Evolutionary conservation across 2,113 vertebrate species (phyloP), one percentile per base, ranked within the genome.

Genomic region (Zosterops hypoxanthus): DNA sequence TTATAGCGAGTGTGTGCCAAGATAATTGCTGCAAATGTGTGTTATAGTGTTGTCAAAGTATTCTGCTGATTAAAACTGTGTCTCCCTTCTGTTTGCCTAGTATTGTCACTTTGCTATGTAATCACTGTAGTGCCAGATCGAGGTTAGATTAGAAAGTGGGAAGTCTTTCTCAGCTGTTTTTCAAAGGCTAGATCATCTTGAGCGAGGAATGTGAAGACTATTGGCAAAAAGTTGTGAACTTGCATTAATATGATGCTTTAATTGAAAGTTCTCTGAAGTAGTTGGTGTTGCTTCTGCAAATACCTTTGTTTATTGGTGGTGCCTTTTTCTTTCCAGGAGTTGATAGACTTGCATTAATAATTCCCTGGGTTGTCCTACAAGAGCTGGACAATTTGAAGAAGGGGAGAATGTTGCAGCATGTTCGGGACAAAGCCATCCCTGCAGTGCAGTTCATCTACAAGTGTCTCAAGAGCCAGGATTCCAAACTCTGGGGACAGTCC

Each of bases 281-380:
- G 19, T 71, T 56, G 41, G 33, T 3, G 2, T 61, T 1, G 2
- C 10, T 53, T 8, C 82, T 71, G 44, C 41, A 47, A 71, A 56
- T 56, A 28, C 18, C 23, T 57, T 61, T 57, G 5, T 9, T 29
- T 70, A 17, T 47, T 63, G 20, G 8, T 91, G 64, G 21, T 84
- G 24, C 0, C 13, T 36, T 28, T 68, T 68, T 6, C 19, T 55
- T 96, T 95, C 68, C 53, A 99, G 99, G 96, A 1, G 75, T 99
- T 47, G 98, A 98, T 42, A 98, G 96, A 56, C 98, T 99, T 82
- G 88, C 98, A 4, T 93, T 99, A 92, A 97, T 99, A 87, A 98
- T 99, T 92, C 99, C 99, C 46, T 99, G 99, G 99, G 98, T 99
- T 3, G 99, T 99, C 50, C 97, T 99, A 4, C 99, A 99, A 97